These are phyloP conservation scores for Heteromurus nitidus DNA, from an alignment of 2,888 invertebrate genomes.

Conservation along the genomic window DNA sequence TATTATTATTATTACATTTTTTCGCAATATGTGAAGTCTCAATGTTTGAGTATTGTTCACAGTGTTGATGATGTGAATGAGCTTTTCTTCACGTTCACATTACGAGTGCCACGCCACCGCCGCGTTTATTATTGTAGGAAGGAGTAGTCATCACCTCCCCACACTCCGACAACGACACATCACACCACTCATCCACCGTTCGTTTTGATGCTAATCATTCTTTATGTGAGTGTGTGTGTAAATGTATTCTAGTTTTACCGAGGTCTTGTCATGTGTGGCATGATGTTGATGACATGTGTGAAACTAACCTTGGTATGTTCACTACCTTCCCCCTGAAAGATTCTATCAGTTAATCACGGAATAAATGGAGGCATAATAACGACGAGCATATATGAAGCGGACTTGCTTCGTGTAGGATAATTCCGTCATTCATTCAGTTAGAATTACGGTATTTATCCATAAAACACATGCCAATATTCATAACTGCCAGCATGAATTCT, in stretches of 20 bases:
- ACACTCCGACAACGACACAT: too few relatives aligned
- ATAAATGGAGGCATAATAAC: neutral
- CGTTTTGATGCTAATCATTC: neutral
- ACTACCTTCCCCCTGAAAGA: neutral
- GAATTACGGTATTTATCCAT: constrained; percentile 8
- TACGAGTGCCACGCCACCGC: too few relatives aligned
- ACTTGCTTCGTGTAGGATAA: neutral
- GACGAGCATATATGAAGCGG: neutral
- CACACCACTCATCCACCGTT: too few relatives aligned
- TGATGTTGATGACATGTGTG: neutral
- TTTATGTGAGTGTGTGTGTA: neutral
- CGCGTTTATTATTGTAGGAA: neutral
- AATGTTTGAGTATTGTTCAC: neutral
- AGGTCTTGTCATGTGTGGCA: neutral
- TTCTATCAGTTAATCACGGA: neutral
- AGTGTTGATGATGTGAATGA: neutral
- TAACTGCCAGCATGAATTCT: too few relatives aligned
- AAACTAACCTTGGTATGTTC: neutral
- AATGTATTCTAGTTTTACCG: neutral
- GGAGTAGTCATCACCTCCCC: neutral
- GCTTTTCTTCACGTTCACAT: neutral
- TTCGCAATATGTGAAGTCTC: neutral
- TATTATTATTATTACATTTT: too few relatives aligned
- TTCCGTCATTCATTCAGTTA: too few relatives aligned
- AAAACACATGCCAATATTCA: neutral